These are phyloP conservation scores for Rhombomys opimus DNA, from an alignment of 2,113 vertebrate species.

Conservation along the genomic window DNA sequence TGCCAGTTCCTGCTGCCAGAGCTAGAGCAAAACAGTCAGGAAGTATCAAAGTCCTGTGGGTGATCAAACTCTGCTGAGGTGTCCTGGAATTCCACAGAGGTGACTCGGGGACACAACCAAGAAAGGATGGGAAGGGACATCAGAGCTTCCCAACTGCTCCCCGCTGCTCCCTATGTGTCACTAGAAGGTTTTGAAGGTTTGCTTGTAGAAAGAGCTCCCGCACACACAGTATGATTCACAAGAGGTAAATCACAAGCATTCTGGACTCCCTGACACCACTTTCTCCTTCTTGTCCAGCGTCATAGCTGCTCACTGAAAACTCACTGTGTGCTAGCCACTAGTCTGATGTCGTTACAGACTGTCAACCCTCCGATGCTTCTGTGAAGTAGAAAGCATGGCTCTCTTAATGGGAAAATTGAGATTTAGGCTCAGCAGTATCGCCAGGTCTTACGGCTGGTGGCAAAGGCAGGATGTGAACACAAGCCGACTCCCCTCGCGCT, in stretches of 20 bases:
- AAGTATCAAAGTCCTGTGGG: conserved; percentile 51
- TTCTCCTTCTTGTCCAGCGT: neutral
- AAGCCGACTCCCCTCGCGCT: neutral
- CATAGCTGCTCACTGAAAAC: conserved; percentile 4
- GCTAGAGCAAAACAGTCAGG: conserved; percentile 30
- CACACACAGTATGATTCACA: neutral
- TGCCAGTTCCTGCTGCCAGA: conserved; percentile 1
- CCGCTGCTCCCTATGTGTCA: neutral
- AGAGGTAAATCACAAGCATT: neutral
- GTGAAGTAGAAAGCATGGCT: neutral
- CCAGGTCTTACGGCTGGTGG: neutral
- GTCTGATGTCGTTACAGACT: neutral
- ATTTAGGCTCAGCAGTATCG: neutral
- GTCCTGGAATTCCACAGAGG: neutral
- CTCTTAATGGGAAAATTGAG: neutral
- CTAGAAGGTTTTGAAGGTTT: neutral
- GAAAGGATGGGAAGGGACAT: neutral
- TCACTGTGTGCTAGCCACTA: neutral
- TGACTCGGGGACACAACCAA: neutral
- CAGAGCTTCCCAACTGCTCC: too few relatives aligned
- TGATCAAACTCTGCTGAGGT: neutral
- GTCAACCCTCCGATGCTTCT: neutral
- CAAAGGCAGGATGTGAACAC: neutral
- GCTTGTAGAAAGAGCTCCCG: neutral
- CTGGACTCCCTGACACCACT: neutral